Base-by-base conservation (phyloP, 2,888 invertebrate genomes). In the Eristalis intricaria region DNA sequence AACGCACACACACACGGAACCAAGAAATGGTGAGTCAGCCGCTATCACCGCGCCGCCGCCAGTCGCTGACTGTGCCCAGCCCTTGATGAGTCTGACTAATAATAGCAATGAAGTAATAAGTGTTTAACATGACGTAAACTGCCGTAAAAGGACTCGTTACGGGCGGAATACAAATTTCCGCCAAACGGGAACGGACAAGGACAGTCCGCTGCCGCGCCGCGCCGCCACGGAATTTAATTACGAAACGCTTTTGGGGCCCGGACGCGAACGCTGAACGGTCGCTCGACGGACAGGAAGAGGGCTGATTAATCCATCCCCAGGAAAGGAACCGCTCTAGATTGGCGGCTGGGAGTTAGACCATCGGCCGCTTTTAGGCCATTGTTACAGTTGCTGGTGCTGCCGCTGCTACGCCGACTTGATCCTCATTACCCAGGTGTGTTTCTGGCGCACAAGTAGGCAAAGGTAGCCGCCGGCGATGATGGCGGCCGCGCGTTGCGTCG, bases 71-170 rank as follows among this genome's bases (percentile, higher is more conserved):
- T 23, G 32, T 2, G 19, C 8, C 19, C 50, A 19, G 50, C 50
- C 50, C 50, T 50, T 50, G 50, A 50, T 50, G 50, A 70, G 32
- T 43, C 35, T 66, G 81, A 88, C 82, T 90, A 90, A 90, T 90
- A 89, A 89, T 89, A 84, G 90, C 89, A 90, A 90, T 90, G 90
- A 89, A 90, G 90, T 90, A 90, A 89, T 90, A 90, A 89, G 90
- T 90, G 90, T 90, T 90, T 89, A 90, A 90, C 90, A 90, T 90
- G 90, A 90, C 90, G 89, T 90, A 89, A 89, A 89, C 89, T 89
- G 89, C 89, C 87, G 89, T 89, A 89, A 90, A 90, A 83, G 82
- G 84, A 88, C 88, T 89, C 89, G 89, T 89, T 90, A 89, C 88
- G 84, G 87, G 84, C 83, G 89, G 90, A 88, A 90, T 90, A 90